Evolutionary conservation across 1,140 invertebrate species (phyloP), one percentile per base, ranked within the genome.

Genomic region (Drosophila sulfurigaster): DNA sequence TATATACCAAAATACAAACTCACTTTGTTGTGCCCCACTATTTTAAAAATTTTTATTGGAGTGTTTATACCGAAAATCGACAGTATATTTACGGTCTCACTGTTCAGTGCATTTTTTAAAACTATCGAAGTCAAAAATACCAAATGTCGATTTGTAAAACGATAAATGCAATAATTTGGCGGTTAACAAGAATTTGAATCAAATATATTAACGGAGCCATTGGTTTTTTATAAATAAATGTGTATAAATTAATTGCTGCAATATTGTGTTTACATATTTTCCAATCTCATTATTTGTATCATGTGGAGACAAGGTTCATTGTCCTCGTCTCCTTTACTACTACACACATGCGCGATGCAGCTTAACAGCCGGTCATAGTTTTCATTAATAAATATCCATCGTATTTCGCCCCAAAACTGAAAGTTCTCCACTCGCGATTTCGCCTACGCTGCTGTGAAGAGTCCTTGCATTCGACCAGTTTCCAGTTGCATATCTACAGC

Each of bases 401-500:
- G 28, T 28, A 45, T 56, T 46, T 58, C 48, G 51, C 59, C 72
- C 32, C 45, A 43, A 51, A 28, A 70, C 16, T 49, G 16, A 38
- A 49, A 62, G 10, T 46, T 63, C 6, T 45, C 16, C 54, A 38
- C 35, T 82, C 51, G 81, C 67, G 28, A 60, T 45, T 30, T 66
- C 48, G 67, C 25, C 46, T 45, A 54, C 62, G 25, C 51, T 45
- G 49, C 25, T 54, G 20, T 38, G n/a, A 30, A 56, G 68, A 83
- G 78, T 83, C 78, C 81, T 83, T 83, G 79, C 79, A 78, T 65
- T 73, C 71, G 72, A 65, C 70, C 32, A 51, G 25, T 32, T 62
- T 56, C 77, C 80, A 91, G 90, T 91, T 85, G 82, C 85, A 85
- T 76, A 62, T 83, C 78, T 80, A 87, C 86, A 76, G 86, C 69